These are phyloP conservation scores for Cacatua alba DNA, from an alignment of 2,113 vertebrate genomes.

Conservation along the genomic window DNA sequence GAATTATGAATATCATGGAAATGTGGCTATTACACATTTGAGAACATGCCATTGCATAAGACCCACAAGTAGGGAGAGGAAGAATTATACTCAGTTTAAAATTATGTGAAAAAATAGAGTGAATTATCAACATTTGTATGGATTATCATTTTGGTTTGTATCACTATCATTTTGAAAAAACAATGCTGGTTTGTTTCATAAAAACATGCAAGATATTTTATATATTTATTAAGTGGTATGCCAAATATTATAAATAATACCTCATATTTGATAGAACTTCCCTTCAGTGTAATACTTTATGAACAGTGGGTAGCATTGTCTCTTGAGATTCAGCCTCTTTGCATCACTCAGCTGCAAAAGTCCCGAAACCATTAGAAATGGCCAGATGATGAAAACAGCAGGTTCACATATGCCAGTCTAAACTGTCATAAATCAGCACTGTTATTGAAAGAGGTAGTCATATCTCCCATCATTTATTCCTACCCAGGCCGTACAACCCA, in stretches of 20 bases:
- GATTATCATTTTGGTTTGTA: background rate
- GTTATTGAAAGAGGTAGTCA: background rate
- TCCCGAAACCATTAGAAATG: background rate
- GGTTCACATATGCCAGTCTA: background rate
- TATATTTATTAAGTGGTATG: background rate
- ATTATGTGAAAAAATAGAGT: background rate
- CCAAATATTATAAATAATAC: background rate
- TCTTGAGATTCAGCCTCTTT: background rate
- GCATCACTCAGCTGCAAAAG: background rate
- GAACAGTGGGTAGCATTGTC: background rate
- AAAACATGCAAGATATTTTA: background rate
- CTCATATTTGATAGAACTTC: background rate
- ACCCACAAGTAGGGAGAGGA: background rate
- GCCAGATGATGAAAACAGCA: background rate
- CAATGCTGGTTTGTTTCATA: background rate
- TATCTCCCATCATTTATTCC: background rate
- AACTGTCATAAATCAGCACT: background rate
- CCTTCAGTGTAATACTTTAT: background rate
- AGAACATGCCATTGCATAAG: background rate
- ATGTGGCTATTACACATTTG: background rate
- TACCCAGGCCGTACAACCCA: fast-evolving
- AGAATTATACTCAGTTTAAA: background rate
- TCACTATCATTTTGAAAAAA: background rate
- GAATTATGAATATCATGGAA: constrained; percentile 12
- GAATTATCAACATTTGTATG: background rate